phyloP scores from a whole-genome alignment of 2,888 invertebrate genomes.

The Atrina japonica region DNA sequence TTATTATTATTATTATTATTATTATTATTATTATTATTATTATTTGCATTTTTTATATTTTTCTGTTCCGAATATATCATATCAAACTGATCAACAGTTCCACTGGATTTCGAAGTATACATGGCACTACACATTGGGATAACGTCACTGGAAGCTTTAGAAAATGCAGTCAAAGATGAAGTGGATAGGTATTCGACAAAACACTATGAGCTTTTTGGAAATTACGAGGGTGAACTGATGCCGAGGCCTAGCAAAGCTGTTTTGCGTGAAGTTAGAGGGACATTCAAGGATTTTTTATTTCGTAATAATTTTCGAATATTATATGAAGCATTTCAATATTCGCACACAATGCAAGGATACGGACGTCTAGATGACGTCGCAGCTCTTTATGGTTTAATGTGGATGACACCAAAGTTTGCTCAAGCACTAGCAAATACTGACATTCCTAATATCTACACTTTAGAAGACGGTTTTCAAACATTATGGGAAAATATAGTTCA shows the following conservation, averaged over 20 bases:
- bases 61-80: too few species aligned
- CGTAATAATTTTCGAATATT: constrained; percentile 15
- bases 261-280: constrained; percentile 6
- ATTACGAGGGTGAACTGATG: constrained; percentile 20
- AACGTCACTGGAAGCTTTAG: too few species aligned
- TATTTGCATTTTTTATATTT: too few species aligned
- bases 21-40: too few species aligned
- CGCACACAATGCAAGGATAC: constrained; percentile 15
- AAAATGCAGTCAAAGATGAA: too few species aligned
- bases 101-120: too few species aligned
- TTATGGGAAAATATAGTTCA: background rate
- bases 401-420: constrained; percentile 9
- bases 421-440: background rate
- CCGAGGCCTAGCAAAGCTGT: constrained; percentile 11
- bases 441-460: background rate
- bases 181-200: too few species aligned
- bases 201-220: constrained; percentile 24
- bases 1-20: too few species aligned
- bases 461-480: background rate
- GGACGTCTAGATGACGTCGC: constrained; percentile 8
- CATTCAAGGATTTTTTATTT: constrained; percentile 17
- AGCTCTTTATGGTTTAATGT: constrained; percentile 26
- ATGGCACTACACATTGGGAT: too few species aligned
- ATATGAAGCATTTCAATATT: background rate
- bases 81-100: too few species aligned